phyloP scores from a whole-genome alignment of 2,888 invertebrate genomes.

The Diploptera punctata region DNA sequence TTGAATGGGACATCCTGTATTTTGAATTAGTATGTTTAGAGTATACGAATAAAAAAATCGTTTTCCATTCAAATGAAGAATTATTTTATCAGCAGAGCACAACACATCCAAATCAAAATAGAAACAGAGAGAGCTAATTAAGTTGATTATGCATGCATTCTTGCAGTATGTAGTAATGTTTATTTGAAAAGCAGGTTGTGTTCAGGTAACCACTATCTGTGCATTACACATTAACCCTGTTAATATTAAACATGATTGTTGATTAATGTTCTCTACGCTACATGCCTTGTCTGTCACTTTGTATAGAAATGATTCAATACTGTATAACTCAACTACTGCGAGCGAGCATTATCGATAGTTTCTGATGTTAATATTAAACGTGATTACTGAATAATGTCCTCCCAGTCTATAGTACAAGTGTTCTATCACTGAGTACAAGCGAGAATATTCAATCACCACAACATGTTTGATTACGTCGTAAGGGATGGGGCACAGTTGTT shows the following conservation, averaged over 20 bases:
- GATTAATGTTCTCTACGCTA: neutral
- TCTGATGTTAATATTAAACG: constrained; percentile 26
- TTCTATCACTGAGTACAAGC: constrained; percentile 10
- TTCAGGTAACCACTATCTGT: neutral
- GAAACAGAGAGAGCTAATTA: no score
- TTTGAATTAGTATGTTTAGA: no score
- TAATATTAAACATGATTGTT: constrained; percentile 10
- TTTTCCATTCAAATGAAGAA: no score
- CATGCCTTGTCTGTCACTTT: constrained; percentile 12
- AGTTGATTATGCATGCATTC: no score
- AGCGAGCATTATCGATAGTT: constrained; percentile 9
- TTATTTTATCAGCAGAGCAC: no score
- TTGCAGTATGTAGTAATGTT: no score
- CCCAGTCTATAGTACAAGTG: constrained; percentile 1
- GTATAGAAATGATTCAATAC: constrained; percentile 13
- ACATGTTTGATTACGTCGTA: constrained; percentile 28
- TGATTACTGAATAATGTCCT: constrained; percentile 28
- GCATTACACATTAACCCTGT: neutral
- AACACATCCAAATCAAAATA: no score
- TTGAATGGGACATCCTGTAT: no score
- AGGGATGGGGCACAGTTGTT: neutral
- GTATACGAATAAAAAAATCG: no score
- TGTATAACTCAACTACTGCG: neutral
- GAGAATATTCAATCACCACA: constrained; percentile 27
- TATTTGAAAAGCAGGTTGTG: no score